These are phyloP conservation scores for Kryptopterus vitreolus DNA, from an alignment of 2,797 vertebrate genomes.

Conservation along the genomic window DNA sequence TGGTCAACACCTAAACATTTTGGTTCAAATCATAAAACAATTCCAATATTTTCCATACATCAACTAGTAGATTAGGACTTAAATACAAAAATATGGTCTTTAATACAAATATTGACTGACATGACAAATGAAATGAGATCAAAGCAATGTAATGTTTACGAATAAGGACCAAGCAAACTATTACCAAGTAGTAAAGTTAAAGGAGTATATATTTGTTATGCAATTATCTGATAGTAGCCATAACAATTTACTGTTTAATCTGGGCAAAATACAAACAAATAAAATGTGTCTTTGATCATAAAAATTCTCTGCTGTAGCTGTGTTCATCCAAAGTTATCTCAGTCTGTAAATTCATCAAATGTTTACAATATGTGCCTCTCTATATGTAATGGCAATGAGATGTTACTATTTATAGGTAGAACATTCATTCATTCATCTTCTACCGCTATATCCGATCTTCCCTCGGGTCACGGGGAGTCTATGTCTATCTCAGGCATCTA, in stretches of 20 bases:
- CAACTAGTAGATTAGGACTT: slow-evolving; percentile 28
- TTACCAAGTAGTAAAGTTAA: slow-evolving; percentile 42
- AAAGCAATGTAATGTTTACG: slow-evolving; percentile 62
- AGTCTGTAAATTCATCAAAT: too few relatives aligned
- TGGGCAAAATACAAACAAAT: background rate
- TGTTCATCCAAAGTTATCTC: too few relatives aligned
- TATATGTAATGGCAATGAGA: too few relatives aligned
- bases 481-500: too few relatives aligned
- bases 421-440: too few relatives aligned
- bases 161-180: slow-evolving; percentile 50
- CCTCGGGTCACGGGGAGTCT: too few relatives aligned
- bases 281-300: slow-evolving; percentile 21
- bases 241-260: background rate
- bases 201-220: background rate
- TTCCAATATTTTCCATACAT: background rate
- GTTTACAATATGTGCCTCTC: too few relatives aligned
- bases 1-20: too few relatives aligned
- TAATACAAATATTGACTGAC: slow-evolving; percentile 37
- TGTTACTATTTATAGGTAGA: too few relatives aligned
- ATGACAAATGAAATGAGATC: slow-evolving; percentile 54
- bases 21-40: background rate
- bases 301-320: background rate
- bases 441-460: too few relatives aligned
- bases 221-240: background rate
- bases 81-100: slow-evolving; percentile 60